These are phyloP conservation scores for Eurois occulta DNA, from an alignment of 2,888 invertebrate genomes.

Conservation along the genomic window DNA sequence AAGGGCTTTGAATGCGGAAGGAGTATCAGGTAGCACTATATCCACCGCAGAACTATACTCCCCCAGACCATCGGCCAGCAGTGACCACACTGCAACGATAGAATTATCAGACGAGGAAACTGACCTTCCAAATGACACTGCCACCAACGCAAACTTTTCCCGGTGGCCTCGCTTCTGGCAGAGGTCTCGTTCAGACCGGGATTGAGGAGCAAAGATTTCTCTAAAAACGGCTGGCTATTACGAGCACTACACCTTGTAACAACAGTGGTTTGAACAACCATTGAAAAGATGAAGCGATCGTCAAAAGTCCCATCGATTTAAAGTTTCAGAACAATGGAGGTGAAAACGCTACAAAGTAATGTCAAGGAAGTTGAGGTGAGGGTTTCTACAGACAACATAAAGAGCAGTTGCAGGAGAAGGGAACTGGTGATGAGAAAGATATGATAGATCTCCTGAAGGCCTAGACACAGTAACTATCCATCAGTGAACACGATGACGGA, in stretches of 20 bases:
- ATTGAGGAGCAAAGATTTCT: slow-evolving; percentile 1
- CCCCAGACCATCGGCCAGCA: slow-evolving; percentile 11
- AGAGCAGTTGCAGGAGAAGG: neutral
- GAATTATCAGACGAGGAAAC: slow-evolving; percentile 26
- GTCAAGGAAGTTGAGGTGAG: slow-evolving; percentile 7
- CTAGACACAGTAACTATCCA: neutral
- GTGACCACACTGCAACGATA: neutral
- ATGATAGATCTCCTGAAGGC: neutral
- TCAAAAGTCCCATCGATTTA: neutral
- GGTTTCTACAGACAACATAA: neutral
- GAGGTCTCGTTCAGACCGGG: neutral
- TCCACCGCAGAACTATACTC: neutral
- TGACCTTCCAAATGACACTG: neutral
- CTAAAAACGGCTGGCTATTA: slow-evolving; percentile 10
- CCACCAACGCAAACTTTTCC: neutral
- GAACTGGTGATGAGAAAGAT: neutral
- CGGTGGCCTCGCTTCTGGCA: slow-evolving; percentile 26
- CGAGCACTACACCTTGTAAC: neutral
- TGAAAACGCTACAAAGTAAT: neutral
- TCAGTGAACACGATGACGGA: neutral
- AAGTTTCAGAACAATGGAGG: neutral
- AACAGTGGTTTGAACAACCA: neutral
- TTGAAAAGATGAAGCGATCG: neutral
- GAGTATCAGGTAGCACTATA: neutral
- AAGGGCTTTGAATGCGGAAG: neutral